Evolutionary conservation across 2,797 vertebrate genomes (phyloP).

Genomic region (Tympanoctomys barrerae): DNA sequence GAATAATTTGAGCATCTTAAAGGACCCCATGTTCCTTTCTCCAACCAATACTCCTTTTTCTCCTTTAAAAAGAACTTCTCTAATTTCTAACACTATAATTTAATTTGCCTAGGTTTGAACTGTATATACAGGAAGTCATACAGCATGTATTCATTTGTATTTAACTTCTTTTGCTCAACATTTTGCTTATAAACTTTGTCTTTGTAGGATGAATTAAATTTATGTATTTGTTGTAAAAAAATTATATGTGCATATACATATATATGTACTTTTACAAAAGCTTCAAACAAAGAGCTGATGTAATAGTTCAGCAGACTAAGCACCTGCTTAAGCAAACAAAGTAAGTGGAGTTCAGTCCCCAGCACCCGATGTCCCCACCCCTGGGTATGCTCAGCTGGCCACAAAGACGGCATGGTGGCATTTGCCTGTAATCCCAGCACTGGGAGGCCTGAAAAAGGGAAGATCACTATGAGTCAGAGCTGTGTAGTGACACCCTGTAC

Average conservation of each 20-base stretch:
- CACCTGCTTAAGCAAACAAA: too few species aligned
- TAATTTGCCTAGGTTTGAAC: not conserved
- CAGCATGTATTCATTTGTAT: not conserved
- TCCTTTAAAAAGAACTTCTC: constrained; percentile 14
- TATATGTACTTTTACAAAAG: not conserved
- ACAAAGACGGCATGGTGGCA: too few species aligned
- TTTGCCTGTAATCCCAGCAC: too few species aligned
- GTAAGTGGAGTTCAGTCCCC: too few species aligned
- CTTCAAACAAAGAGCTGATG: not conserved
- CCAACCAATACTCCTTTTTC: not conserved
- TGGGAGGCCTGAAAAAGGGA: too few species aligned
- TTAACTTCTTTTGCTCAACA: not conserved
- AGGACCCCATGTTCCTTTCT: not conserved
- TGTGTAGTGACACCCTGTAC: too few species aligned
- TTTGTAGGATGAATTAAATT: constrained; percentile 7
- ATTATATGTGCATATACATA: not conserved
- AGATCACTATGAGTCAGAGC: too few species aligned
- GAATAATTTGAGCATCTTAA: not conserved
- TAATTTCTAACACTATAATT: constrained; percentile 15
- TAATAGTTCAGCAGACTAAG: too few species aligned
- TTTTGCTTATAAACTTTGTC: constrained; percentile 30
- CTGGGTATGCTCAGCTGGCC: too few species aligned
- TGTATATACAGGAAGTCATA: constrained; percentile 20
- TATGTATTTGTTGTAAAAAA: not conserved
- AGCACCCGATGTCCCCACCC: too few species aligned